Evolutionary conservation across 23 tunicate genomes (phyloP).

Genomic region (Pegea sp.): DNA sequence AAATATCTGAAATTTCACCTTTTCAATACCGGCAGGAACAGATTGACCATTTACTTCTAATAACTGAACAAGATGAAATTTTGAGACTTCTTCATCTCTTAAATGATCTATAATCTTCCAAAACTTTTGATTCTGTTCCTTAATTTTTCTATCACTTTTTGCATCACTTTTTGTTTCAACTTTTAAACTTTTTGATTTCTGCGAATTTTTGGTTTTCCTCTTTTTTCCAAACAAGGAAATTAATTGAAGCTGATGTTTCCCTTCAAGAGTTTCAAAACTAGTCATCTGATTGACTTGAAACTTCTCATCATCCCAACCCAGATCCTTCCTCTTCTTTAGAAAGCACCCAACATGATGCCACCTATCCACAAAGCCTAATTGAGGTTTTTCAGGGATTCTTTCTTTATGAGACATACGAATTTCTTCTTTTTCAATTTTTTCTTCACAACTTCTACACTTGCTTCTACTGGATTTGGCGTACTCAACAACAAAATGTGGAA

Average conservation of each 20-base stretch:
- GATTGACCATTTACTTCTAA: constrained; percentile 32
- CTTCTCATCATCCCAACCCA: constrained; percentile 61
- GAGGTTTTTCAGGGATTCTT: constrained; percentile 70
- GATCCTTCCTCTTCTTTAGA: constrained; percentile 21
- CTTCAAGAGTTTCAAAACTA: constrained; percentile 50
- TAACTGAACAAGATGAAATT: constrained; percentile 11
- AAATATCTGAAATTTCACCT: constrained; percentile 1
- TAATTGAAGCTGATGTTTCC: not conserved
- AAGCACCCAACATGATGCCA: constrained; percentile 97
- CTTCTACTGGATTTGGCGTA: constrained; percentile 75
- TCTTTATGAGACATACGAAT: constrained; percentile 84
- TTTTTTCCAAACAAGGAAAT: not conserved
- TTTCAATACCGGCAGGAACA: constrained; percentile 47
- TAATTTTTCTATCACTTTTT: too few relatives aligned
- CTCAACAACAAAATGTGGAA: constrained; percentile 69
- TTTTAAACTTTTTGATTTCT: not conserved
- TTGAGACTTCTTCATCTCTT: constrained; percentile 23
- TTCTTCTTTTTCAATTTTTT: constrained; percentile 95
- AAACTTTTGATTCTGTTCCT: constrained; percentile 23
- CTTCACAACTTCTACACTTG: constrained; percentile 59
- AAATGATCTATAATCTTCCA: constrained; percentile 74
- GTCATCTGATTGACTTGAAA: constrained; percentile 67
- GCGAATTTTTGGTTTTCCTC: not conserved
- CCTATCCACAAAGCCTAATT: constrained; percentile 43
- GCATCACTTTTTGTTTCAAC: not conserved